Conservation (phyloP, 2,888 invertebrate genomes). For the Acleris literana region DNA sequence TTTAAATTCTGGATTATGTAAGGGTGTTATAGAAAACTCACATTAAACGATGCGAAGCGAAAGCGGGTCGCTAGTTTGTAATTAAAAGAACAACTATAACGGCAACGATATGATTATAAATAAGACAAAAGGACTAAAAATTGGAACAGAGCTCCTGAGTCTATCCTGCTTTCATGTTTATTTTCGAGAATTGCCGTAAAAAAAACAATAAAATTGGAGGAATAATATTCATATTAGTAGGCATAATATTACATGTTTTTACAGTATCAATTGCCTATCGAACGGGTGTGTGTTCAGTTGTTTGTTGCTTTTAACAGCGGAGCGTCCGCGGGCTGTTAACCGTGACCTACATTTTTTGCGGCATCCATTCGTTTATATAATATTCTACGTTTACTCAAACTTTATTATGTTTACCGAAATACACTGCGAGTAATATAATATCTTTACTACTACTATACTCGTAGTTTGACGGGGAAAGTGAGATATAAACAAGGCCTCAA, state of each 20-base stretch:
- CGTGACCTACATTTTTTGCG: constrained; percentile 36
- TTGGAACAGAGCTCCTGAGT: too few species aligned
- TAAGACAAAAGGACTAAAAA: too few species aligned
- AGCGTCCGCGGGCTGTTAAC: constrained; percentile 16
- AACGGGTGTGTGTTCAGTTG: constrained; percentile 30
- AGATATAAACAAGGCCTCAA: not conserved
- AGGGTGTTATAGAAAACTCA: too few species aligned
- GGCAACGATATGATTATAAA: too few species aligned
- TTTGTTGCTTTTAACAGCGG: constrained; percentile 15
- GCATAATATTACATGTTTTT: not conserved
- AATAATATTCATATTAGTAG: not conserved
- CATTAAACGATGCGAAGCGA: too few species aligned
- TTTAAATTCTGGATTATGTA: too few species aligned
- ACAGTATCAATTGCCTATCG: constrained; percentile 14
- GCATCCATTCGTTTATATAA: constrained; percentile 27
- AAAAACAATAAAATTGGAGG: too few species aligned
- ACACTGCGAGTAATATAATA: constrained; percentile 1
- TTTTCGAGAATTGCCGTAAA: not conserved
- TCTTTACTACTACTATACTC: too few species aligned
- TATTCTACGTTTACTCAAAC: constrained; percentile 22
- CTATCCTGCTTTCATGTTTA: not conserved
- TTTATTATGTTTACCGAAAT: constrained; percentile 24
- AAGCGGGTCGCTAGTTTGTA: too few species aligned
- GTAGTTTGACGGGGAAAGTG: too few species aligned
- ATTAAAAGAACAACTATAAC: too few species aligned